Base-by-base conservation (phyloP, 2,888 invertebrate genomes). In the Orthosia gothica region DNA sequence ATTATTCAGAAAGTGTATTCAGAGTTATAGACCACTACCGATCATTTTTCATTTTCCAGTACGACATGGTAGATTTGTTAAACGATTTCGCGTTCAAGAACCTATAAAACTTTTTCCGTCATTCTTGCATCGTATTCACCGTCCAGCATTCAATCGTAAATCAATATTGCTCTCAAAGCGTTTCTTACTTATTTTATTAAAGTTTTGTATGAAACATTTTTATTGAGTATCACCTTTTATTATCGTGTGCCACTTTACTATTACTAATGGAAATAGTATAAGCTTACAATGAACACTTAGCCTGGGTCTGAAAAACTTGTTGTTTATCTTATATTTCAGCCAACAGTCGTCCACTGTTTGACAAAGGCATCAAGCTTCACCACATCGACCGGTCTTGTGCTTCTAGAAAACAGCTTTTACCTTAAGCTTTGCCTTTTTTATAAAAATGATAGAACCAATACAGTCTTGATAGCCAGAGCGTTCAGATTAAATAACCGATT, bases 21-120 rank as follows among this genome's bases (percentile, higher is more conserved):
- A 47, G 5, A 23, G n/a, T 32, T 20, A 55, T 50, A 50, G 55
- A 47, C 26, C 32, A 50, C 18, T 12, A 18, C 50, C 49, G 64
- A 61, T 58, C 77, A 82, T 81, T 72, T 81, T 68, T 80, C 80
- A 80, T 77, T 71, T 81, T 16, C 26, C 52, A 61, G 12, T 72
- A 20, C 59, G 64, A 54, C 49, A 72, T 20, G n/a, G 40, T 49
- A 68, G 20, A 59, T 74, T 70, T 74, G 63, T 79, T 69, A 78
- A 47, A 68, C 67, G 26, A 64, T 74, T 81, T 76, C 57, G 55
- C 64, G 23, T 61, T 68, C 55, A 52, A 59, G 58, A 68, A 72
- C 59, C 64, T 72, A 57, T 68, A 72, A 80, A 80, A 77, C 55
- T 77, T 61, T 77, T 61, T 61, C 26, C 64, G 7, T 58, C 57